A percentile compares a stretch with the other conserved stretches of the same genome.
Conservation (phyloP, 2,797 vertebrate genomes). For the Lacerta viridis region DNA sequence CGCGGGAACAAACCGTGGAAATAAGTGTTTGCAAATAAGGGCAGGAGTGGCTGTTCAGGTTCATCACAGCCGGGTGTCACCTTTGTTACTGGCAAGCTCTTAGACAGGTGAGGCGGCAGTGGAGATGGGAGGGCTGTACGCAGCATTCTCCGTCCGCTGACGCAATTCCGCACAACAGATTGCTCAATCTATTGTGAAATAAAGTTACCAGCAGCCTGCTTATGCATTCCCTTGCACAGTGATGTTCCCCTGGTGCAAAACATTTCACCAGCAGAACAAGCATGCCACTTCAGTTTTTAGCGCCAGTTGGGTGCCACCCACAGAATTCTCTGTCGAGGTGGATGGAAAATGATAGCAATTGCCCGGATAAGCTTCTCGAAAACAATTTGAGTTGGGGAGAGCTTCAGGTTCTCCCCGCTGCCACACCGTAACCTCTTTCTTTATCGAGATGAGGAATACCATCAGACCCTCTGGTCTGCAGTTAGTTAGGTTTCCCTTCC, state of each 20-base stretch:
- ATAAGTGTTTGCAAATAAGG: conserved; percentile 19
- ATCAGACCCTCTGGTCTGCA: conserved; percentile 76
- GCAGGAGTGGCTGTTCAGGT: conserved; percentile 47
- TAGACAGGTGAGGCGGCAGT: not conserved
- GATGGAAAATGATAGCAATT: conserved; percentile 48
- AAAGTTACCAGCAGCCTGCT: too few species aligned
- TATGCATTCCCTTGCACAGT: too few species aligned
- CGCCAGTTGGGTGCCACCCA: not conserved
- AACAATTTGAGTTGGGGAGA: conserved; percentile 28
- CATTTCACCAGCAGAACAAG: too few species aligned
- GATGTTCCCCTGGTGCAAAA: too few species aligned
- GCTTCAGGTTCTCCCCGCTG: conserved; percentile 52
- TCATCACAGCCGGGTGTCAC: not conserved
- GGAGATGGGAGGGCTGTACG: too few species aligned
- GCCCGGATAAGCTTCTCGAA: conserved; percentile 41
- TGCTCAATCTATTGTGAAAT: too few species aligned
- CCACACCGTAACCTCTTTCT: conserved; percentile 68
- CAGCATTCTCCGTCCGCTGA: conserved; percentile 11
- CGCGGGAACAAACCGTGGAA: not conserved
- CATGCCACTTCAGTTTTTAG: too few species aligned
- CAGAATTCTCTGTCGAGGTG: conserved; percentile 68
- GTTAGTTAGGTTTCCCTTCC: conserved; percentile 75
- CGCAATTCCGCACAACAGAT: too few species aligned
- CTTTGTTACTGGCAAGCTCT: not conserved
- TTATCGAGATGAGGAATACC: conserved; percentile 69